A percentile compares a stretch with the other conserved stretches of the same genome.
These are phyloP conservation scores for Procambarus virginalis DNA, from an alignment of 1,140 invertebrate species.

Conservation along the genomic window DNA sequence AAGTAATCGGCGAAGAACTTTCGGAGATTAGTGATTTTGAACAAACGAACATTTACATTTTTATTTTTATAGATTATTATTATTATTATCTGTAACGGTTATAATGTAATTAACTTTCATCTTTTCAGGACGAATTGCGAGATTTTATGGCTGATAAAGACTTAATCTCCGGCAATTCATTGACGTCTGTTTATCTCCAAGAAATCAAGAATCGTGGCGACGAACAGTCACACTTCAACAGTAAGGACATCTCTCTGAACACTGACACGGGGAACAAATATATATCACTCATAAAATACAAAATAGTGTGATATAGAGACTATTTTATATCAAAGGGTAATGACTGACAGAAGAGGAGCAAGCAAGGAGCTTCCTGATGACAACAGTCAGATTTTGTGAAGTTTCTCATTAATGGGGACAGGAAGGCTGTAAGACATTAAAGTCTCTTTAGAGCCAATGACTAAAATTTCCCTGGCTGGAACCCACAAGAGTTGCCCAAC, in stretches of 20 bases:
- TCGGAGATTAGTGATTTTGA: too few relatives aligned
- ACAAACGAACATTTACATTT: too few relatives aligned
- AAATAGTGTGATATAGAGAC: neutral
- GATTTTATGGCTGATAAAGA: neutral
- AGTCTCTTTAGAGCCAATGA: too few relatives aligned
- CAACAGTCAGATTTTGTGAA: too few relatives aligned
- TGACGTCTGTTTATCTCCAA: conserved; percentile 9
- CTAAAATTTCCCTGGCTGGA: too few relatives aligned
- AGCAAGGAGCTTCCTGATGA: too few relatives aligned
- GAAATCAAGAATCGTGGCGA: conserved; percentile 22
- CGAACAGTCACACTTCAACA: neutral
- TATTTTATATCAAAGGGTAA: neutral
- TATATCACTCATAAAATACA: neutral
- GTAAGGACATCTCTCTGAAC: neutral
- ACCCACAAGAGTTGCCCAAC: too few relatives aligned
- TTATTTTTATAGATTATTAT: too few relatives aligned
- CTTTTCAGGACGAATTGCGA: conserved; percentile 14
- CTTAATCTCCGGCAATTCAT: neutral
- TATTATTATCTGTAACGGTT: neutral
- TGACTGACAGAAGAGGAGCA: too few relatives aligned
- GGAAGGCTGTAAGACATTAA: neutral
- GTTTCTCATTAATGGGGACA: neutral
- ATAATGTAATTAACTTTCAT: neutral
- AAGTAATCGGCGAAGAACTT: too few relatives aligned
- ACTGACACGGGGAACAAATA: neutral